Conservation (phyloP, 2,797 vertebrate genomes). For the Carcharodon carcharias region DNA sequence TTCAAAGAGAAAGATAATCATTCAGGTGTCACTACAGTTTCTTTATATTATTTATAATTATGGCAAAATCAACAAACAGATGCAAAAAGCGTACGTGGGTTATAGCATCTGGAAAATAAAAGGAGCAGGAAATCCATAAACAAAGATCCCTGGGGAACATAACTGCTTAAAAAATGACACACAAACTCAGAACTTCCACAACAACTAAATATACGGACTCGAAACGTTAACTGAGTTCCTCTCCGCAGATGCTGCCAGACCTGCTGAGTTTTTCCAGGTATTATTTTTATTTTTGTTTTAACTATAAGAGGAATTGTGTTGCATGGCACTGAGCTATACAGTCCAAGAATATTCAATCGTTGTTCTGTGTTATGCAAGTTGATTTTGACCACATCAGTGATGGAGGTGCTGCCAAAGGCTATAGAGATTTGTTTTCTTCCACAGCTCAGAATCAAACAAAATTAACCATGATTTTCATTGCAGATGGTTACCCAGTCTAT, state of each 20-base stretch:
- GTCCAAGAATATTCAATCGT: background rate
- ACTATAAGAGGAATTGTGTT: background rate
- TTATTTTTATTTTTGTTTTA: too few species aligned
- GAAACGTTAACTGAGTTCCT: too few species aligned
- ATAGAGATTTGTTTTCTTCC: background rate
- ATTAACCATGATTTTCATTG: background rate
- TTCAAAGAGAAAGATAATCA: background rate
- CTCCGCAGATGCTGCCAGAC: too few species aligned
- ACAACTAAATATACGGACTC: too few species aligned
- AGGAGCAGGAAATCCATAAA: background rate
- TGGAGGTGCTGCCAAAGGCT: background rate
- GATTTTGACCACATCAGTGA: background rate
- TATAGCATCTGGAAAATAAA: background rate
- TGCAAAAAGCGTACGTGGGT: background rate
- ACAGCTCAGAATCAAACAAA: background rate
- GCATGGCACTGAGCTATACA: background rate
- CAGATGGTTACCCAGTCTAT: background rate
- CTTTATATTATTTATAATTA: background rate
- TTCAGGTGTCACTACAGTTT: background rate
- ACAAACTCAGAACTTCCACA: background rate
- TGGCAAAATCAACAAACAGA: background rate
- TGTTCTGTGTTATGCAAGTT: background rate
- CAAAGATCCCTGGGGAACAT: background rate
- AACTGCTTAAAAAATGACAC: background rate
- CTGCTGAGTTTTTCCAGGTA: too few species aligned